These are phyloP conservation scores for Limonius californicus DNA, from an alignment of 1,140 invertebrate genomes.

Conservation along the genomic window DNA sequence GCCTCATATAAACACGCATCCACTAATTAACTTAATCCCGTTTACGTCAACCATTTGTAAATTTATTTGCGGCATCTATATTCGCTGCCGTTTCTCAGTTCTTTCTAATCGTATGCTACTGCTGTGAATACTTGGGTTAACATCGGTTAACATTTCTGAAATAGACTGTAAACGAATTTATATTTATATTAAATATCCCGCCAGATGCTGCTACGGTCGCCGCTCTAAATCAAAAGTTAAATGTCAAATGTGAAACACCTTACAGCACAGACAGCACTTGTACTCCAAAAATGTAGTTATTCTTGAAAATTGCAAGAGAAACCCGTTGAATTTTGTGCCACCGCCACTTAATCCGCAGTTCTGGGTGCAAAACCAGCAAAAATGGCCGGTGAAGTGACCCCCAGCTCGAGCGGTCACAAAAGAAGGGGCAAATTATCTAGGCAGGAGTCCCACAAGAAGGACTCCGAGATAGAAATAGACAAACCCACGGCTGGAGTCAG, in stretches of 20 bases:
- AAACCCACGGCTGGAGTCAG: conserved; percentile 40
- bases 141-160: too few relatives aligned
- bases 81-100: too few relatives aligned
- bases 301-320: neutral
- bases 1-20: too few relatives aligned
- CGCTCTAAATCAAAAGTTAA: neutral
- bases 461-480: conserved; percentile 41
- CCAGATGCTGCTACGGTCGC: neutral
- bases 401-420: conserved; percentile 32
- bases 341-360: neutral
- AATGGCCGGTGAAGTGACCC: conserved; percentile 45
- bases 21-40: too few relatives aligned
- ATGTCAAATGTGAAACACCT: conserved; percentile 3
- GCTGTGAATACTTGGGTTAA: neutral
- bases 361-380: neutral
- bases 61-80: too few relatives aligned
- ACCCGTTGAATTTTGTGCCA: neutral
- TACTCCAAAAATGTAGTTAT: neutral
- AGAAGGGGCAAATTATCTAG: conserved; percentile 43
- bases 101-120: neutral
- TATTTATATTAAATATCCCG: neutral
- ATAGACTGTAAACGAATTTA: neutral
- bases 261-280: neutral
- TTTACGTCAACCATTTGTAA: too few relatives aligned
- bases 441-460: conserved; percentile 43